Evolutionary conservation across 2,113 vertebrate species (phyloP).

Genomic region (Callocephalon fimbriatum): DNA sequence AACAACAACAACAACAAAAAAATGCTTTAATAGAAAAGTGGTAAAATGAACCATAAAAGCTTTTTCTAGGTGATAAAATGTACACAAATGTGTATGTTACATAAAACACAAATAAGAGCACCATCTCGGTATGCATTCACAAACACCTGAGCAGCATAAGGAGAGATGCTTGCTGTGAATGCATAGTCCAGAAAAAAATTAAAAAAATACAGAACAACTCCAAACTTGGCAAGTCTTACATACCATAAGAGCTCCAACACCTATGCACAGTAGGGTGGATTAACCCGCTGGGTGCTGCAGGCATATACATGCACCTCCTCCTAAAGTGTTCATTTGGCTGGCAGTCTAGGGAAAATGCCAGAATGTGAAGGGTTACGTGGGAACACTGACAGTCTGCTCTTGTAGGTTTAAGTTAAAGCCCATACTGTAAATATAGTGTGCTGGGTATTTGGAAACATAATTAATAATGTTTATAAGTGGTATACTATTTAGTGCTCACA

Average conservation of each 20-base stretch:
- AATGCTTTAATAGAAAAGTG: background rate
- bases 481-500: background rate
- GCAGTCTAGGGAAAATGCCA: slow-evolving; percentile 77
- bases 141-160: background rate
- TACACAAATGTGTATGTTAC: background rate
- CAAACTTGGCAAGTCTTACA: slow-evolving; percentile 70
- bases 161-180: slow-evolving; percentile 32
- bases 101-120: slow-evolving; percentile 17
- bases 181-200: slow-evolving; percentile 27
- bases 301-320: slow-evolving; percentile 73
- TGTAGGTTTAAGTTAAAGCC: slow-evolving; percentile 52
- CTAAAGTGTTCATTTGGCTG: slow-evolving; percentile 77
- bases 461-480: background rate
- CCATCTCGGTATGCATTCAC: background rate
- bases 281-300: slow-evolving; percentile 70
- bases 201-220: slow-evolving; percentile 36
- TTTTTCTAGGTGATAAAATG: background rate
- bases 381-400: slow-evolving; percentile 52
- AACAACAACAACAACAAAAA: background rate
- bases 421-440: background rate
- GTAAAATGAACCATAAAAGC: background rate
- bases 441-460: slow-evolving; percentile 8
- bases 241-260: slow-evolving; percentile 77
- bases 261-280: slow-evolving; percentile 75
- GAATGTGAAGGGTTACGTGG: slow-evolving; percentile 74